A percentile compares a stretch with the other conserved stretches of the same genome.
These are phyloP conservation scores for Tympanoctomys barrerae DNA, from an alignment of 2,797 vertebrate genomes.

Conservation along the genomic window DNA sequence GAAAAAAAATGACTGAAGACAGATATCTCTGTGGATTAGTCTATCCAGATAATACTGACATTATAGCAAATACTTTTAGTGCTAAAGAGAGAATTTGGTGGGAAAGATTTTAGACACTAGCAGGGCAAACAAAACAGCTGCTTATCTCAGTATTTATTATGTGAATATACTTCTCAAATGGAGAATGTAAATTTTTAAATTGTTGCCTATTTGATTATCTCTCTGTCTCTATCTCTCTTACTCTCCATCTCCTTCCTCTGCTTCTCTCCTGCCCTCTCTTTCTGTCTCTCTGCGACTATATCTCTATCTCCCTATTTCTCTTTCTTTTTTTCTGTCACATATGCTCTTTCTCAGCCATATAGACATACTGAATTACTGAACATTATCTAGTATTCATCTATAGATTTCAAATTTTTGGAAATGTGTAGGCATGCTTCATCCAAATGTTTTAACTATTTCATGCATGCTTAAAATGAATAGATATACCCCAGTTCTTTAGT, in stretches of 20 bases:
- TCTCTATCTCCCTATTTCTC: neutral
- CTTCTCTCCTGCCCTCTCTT: no score
- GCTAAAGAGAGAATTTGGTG: neutral
- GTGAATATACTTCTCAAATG: neutral
- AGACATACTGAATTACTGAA: neutral
- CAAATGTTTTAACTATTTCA: neutral
- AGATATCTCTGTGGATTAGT: neutral
- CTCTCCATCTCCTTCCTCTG: no score
- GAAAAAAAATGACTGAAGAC: neutral
- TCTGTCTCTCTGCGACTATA: neutral
- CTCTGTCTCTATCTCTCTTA: no score
- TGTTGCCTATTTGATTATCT: neutral
- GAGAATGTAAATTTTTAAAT: neutral
- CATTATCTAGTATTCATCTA: neutral
- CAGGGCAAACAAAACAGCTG: neutral
- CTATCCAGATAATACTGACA: conserved; percentile 2
- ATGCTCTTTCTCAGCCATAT: neutral
- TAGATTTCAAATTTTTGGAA: conserved; percentile 21
- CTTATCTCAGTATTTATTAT: conserved; percentile 25
- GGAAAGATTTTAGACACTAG: neutral
- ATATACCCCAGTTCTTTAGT: neutral
- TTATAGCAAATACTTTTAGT: conserved; percentile 51
- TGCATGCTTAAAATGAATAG: neutral
- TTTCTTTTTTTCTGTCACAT: neutral
- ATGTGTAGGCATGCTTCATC: neutral